phyloP scores from a whole-genome alignment of 2,888 invertebrate species.

The Schizaphis graminum region DNA sequence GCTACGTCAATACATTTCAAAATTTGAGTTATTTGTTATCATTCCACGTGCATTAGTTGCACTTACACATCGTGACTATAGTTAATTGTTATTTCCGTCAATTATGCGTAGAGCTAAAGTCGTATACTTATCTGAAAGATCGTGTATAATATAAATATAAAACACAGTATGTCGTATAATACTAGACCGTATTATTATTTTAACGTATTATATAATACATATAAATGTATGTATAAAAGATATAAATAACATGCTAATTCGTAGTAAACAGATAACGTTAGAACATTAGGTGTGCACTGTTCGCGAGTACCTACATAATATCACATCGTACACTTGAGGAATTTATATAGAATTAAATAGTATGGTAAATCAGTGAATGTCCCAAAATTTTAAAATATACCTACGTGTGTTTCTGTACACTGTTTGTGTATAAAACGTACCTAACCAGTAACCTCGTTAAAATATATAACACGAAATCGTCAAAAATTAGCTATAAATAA shows the following conservation, averaged over 20 bases:
- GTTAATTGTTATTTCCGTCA: not conserved
- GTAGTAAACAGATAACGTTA: not conserved
- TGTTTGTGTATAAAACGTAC: not conserved
- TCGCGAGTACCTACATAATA: not conserved
- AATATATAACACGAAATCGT: not conserved
- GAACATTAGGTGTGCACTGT: not conserved
- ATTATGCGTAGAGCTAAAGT: not conserved
- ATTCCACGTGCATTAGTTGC: not conserved
- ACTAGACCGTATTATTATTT: not conserved
- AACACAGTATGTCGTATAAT: not conserved
- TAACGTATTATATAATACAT: not conserved
- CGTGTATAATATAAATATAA: no score
- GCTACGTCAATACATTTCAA: not conserved
- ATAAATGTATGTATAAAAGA: not conserved
- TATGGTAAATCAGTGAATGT: not conserved
- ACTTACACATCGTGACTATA: not conserved
- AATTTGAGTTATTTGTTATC: not conserved
- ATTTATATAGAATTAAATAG: not conserved
- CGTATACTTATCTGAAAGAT: not conserved
- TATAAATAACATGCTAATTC: not conserved
- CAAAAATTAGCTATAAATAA: not conserved
- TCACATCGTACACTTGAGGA: not conserved
- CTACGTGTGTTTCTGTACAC: not conserved
- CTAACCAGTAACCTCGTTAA: not conserved
- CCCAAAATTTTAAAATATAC: not conserved